These are phyloP conservation scores for Macroglossus sobrinus DNA, from an alignment of 2,113 vertebrate species.

Conservation along the genomic window DNA sequence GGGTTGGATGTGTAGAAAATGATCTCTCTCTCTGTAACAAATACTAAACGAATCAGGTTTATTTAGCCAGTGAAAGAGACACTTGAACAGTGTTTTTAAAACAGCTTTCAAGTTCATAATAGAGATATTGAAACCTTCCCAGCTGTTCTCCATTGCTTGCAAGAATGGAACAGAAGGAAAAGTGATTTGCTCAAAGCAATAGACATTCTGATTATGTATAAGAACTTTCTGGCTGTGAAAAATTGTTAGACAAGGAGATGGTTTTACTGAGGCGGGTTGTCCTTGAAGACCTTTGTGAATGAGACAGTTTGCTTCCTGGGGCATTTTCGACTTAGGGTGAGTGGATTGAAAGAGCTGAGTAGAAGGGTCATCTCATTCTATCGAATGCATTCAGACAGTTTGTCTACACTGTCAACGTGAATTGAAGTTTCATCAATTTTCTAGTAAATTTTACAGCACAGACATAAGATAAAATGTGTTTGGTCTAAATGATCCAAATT, in stretches of 20 bases:
- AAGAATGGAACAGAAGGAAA: slow-evolving; percentile 67
- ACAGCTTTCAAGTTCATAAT: slow-evolving; percentile 58
- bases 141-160: slow-evolving; percentile 59
- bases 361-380: neutral
- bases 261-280: slow-evolving; percentile 28
- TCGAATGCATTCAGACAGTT: neutral
- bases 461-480: slow-evolving; percentile 16
- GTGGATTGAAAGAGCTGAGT: neutral
- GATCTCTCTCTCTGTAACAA: slow-evolving; percentile 34
- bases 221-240: slow-evolving; percentile 61
- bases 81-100: slow-evolving; percentile 52
- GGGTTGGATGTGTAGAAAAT: neutral
- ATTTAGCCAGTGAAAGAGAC: slow-evolving; percentile 45
- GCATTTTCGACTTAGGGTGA: neutral
- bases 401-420: neutral
- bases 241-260: slow-evolving; percentile 44
- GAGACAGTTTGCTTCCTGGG: neutral
- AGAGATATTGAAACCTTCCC: slow-evolving; percentile 63
- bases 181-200: slow-evolving; percentile 52
- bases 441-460: neutral
- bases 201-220: slow-evolving; percentile 59
- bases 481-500: slow-evolving; percentile 38
- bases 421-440: neutral
- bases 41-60: slow-evolving; percentile 46
- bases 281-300: slow-evolving; percentile 60